Conservation (phyloP, 2,797 vertebrate genomes). For the Chelon auratus region DNA sequence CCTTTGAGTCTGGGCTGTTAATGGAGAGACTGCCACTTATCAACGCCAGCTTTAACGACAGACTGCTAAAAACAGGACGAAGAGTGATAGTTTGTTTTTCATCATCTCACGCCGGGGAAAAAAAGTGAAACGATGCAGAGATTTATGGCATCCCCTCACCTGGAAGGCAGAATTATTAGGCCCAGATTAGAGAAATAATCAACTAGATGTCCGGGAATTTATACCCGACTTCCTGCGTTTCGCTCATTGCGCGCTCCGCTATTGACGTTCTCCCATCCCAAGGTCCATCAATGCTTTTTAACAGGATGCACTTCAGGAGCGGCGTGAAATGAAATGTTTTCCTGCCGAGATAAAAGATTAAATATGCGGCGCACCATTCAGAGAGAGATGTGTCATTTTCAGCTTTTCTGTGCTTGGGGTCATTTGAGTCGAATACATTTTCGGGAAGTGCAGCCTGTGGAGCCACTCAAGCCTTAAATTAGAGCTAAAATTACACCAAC, state of each 20-base stretch:
- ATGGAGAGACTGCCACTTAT: constrained; percentile 83
- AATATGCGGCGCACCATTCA: constrained; percentile 17
- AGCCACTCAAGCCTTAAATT: constrained; percentile 19
- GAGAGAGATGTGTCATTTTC: constrained; percentile 26
- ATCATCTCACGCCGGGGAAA: constrained; percentile 73
- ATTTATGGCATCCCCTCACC: constrained; percentile 74
- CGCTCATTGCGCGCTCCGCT: constrained; percentile 56
- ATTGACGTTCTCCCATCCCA: constrained; percentile 48
- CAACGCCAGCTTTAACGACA: constrained; percentile 80
- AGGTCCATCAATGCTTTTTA: constrained; percentile 54
- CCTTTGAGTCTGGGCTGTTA: constrained; percentile 75
- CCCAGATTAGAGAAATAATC: constrained; percentile 82
- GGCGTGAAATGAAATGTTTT: constrained; percentile 48
- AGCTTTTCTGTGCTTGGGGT: constrained; percentile 2
- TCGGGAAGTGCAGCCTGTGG: constrained; percentile 18
- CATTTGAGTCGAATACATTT: constrained; percentile 14
- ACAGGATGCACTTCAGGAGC: constrained; percentile 46
- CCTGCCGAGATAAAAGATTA: constrained; percentile 46
- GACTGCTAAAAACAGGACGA: constrained; percentile 78
- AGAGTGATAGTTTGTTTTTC: constrained; percentile 84
- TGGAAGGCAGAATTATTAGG: constrained; percentile 79
- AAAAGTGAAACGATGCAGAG: constrained; percentile 72
- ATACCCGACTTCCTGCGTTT: constrained; percentile 53
- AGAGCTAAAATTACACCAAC: constrained; percentile 6
- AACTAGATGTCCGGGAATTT: constrained; percentile 78